Percentiles rank a stretch among this genome's conserved stretches.
These are phyloP conservation scores for Proisotoma minuta DNA, from an alignment of 2,888 invertebrate genomes.

Conservation along the genomic window DNA sequence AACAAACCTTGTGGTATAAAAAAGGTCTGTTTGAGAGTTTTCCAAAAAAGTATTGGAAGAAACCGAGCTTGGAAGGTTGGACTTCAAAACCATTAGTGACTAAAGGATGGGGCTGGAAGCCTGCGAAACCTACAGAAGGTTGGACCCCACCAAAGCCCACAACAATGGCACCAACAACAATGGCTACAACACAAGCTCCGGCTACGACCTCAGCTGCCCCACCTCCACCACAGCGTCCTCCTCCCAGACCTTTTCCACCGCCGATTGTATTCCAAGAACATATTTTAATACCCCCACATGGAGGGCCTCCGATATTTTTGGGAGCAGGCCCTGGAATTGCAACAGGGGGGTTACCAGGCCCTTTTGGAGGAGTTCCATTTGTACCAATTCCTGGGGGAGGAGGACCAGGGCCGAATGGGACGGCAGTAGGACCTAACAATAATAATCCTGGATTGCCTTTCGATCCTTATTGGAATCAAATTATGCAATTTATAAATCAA, in stretches of 20 bases:
- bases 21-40: neutral
- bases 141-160: neutral
- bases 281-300: neutral
- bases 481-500: slow-evolving; percentile 3
- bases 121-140: neutral
- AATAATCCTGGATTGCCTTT: neutral
- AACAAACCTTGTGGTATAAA: slow-evolving; percentile 14
- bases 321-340: neutral
- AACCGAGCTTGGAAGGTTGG: neutral
- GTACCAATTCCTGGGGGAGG: neutral
- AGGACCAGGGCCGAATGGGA: neutral
- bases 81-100: neutral
- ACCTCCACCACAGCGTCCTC: slow-evolving; percentile 1
- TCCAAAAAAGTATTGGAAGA: neutral
- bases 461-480: slow-evolving; percentile 11
- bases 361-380: slow-evolving; percentile 1
- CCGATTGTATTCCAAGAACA: neutral
- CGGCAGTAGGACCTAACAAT: neutral
- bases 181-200: slow-evolving; percentile 2
- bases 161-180: neutral
- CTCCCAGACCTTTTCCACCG: neutral
- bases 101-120: neutral
- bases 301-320: neutral
- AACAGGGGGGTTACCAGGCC: neutral
- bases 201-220: neutral